Base-by-base conservation (phyloP, 2,888 invertebrate species). In the Athetis lepigone region DNA sequence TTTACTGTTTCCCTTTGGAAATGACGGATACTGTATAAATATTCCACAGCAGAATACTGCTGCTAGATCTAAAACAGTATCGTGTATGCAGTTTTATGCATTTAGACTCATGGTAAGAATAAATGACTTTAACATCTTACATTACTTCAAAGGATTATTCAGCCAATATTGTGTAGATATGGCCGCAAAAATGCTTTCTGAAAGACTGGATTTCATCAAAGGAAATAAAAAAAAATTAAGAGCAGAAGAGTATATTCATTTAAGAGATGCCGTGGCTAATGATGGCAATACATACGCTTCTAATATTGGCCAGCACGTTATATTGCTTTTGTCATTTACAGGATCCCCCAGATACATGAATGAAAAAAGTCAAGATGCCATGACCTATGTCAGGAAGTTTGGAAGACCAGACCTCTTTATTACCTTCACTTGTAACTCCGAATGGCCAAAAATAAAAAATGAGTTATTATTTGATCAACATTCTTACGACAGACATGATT, bases 321-420 rank as follows among this genome's bases (percentile, higher is more conserved):
- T 51, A 40, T 19, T 51, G 33, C n/a, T n/a, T n/a, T 77, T 80
- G 9, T 77, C 77, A 70, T 81, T 77, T 54, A 75, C 71, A 36
- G 75, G 74, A 45, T 69, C 68, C 49, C 77, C 80, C 18, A 49
- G 75, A 47, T 73, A 62, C 36, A 42, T 76, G 36, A 62, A 77
- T 25, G 76, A 76, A 60, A 65, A 77, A 54, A 73, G 59, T 0
- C 75, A 79, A 57, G 77, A 75, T 45, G 76, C 69, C n/a, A 65
- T 77, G 70, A 72, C 74, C 4, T 74, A 77, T 56, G 69, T 74
- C 57, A 57, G 72, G 39, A 70, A 74, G 0, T 79, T 65, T 66
- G 79, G 79, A 5, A 70, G 74, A 70, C 79, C 80, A 37, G 70
- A 74, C 21, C 39, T 80, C 18, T 77, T 80, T 52, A 50, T 80